These are phyloP conservation scores for Ictalurus furcatus DNA, from an alignment of 2,113 vertebrate species.

Conservation along the genomic window DNA sequence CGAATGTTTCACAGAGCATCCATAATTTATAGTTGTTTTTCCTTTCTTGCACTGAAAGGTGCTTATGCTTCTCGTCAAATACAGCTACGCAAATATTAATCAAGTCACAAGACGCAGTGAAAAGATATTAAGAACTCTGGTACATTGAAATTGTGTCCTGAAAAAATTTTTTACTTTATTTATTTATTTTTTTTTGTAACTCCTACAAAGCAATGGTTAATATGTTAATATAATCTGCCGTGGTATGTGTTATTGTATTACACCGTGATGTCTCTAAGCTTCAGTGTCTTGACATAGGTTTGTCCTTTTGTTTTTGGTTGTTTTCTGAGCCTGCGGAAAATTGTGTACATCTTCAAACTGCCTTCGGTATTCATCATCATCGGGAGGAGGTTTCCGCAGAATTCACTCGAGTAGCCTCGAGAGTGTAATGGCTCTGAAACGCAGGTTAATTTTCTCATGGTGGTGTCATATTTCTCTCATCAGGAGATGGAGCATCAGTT, in stretches of 20 bases:
- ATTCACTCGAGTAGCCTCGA: not conserved
- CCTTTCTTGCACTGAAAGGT: not conserved
- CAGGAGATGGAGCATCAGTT: slow-evolving; percentile 95
- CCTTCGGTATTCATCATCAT: not conserved
- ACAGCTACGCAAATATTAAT: not conserved
- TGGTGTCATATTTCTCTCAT: not conserved
- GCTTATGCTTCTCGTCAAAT: not conserved
- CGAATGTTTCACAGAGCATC: slow-evolving; percentile 13
- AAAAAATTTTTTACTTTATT: not conserved
- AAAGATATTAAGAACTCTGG: too few species aligned
- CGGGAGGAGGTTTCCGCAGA: not conserved
- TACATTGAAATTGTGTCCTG: not conserved
- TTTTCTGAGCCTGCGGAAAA: not conserved
- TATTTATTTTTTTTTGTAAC: not conserved
- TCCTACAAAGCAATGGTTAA: not conserved
- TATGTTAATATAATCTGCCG: too few species aligned
- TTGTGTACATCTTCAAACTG: not conserved
- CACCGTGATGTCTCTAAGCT: not conserved
- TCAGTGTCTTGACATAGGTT: not conserved
- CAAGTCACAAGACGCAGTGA: not conserved
- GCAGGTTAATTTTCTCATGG: not conserved
- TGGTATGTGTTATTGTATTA: not conserved
- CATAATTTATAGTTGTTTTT: slow-evolving; percentile 1
- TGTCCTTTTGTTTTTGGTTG: not conserved
- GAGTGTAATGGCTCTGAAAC: not conserved